Conservation (phyloP, 2,888 invertebrate species). For the Dolichomitus sp. region DNA sequence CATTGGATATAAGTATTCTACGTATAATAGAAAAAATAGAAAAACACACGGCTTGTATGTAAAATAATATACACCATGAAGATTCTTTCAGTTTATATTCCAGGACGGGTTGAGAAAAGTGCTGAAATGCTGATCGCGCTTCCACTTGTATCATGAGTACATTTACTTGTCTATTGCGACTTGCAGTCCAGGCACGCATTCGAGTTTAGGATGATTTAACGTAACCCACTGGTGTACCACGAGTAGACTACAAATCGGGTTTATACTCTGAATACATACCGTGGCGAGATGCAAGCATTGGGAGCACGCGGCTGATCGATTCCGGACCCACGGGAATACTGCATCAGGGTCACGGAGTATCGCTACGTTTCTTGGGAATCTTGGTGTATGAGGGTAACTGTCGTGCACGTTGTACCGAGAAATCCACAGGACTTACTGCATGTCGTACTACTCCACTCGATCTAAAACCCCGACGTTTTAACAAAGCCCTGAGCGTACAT, state of each 20-base stretch:
- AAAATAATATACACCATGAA: background rate
- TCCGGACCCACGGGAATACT: constrained; percentile 5
- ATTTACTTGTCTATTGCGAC: background rate
- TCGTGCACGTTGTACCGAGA: background rate
- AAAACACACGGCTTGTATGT: background rate
- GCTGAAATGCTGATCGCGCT: background rate
- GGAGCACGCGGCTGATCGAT: background rate
- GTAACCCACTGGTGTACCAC: background rate
- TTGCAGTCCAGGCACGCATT: constrained; percentile 17
- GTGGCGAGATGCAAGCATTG: background rate
- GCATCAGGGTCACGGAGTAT: background rate
- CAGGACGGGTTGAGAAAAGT: background rate
- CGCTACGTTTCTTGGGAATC: background rate
- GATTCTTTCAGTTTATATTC: background rate
- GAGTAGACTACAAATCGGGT: constrained; percentile 25
- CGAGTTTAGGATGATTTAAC: constrained; percentile 31
- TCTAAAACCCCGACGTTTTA: constrained; percentile 18
- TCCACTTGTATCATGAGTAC: background rate
- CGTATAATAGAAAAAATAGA: background rate
- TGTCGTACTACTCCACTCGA: constrained; percentile 14
- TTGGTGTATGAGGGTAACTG: background rate
- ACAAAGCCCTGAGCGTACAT: constrained; percentile 18
- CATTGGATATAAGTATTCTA: background rate
- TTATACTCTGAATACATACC: constrained; percentile 22
- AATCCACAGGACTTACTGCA: constrained; percentile 5